phyloP scores from a whole-genome alignment of 2,888 invertebrate genomes.

The Julus scanicus region DNA sequence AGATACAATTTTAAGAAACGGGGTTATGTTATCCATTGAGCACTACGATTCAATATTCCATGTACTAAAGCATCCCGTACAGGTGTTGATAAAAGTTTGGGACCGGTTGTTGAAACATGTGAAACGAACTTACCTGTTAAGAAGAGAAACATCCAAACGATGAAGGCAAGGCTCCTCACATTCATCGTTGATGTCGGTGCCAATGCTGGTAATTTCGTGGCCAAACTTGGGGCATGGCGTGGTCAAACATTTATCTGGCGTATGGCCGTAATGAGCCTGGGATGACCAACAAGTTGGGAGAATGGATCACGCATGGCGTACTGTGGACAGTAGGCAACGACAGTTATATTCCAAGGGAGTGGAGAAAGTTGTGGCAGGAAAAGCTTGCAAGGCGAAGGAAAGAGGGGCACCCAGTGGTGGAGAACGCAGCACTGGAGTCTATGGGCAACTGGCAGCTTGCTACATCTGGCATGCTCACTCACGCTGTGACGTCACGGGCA shows the following conservation, averaged over 20 bases:
- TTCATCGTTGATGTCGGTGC: constrained; percentile 54
- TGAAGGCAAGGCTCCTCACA: constrained; percentile 4
- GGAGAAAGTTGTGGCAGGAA: background rate
- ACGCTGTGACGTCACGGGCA: background rate
- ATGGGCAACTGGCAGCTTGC: background rate
- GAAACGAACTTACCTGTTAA: constrained; percentile 41
- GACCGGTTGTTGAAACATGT: too few relatives aligned
- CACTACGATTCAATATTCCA: too few relatives aligned
- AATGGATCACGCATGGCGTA: background rate
- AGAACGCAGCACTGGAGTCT: background rate
- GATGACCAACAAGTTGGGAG: background rate
- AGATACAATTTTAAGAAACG: too few relatives aligned
- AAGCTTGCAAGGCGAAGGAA: background rate
- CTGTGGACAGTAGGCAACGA: background rate
- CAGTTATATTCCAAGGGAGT: constrained; percentile 20
- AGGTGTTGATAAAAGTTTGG: too few relatives aligned
- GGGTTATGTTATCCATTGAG: too few relatives aligned
- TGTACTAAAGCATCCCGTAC: too few relatives aligned
- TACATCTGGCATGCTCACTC: background rate
- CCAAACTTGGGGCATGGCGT: constrained; percentile 27
- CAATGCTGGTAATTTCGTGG: constrained; percentile 33
- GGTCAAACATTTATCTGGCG: constrained; percentile 15
- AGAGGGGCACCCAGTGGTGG: background rate
- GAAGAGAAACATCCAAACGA: constrained; percentile 49
- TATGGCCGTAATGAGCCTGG: background rate